Percentiles rank a stretch among this genome's conserved stretches.
Evolutionary conservation across 2,113 vertebrate genomes (phyloP).

Genomic region (Dicaeum eximium): DNA sequence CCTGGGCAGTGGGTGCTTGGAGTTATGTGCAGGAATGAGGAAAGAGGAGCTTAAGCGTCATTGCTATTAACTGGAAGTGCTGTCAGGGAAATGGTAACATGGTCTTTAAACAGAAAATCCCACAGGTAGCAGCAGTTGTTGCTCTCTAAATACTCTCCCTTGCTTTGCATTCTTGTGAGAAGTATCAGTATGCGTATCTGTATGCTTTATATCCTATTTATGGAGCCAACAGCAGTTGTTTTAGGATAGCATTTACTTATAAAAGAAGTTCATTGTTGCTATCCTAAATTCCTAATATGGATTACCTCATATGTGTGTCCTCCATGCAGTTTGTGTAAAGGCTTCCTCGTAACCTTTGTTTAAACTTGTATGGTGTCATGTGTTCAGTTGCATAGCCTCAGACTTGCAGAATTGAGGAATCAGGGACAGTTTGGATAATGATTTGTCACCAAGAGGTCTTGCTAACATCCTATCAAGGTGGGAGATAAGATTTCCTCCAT

Average conservation of each 20-base stretch:
- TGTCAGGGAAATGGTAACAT: neutral
- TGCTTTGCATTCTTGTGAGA: neutral
- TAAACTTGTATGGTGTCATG: neutral
- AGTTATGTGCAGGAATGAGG: neutral
- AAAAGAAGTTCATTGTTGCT: neutral
- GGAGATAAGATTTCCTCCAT: neutral
- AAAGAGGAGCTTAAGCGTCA: neutral
- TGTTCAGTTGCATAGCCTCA: neutral
- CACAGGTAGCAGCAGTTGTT: neutral
- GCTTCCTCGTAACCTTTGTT: neutral
- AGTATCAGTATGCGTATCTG: neutral
- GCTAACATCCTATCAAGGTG: neutral
- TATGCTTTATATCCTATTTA: neutral
- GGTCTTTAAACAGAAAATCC: neutral
- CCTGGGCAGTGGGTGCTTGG: neutral
- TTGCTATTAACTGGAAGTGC: neutral
- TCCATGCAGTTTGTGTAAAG: neutral
- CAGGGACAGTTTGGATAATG: neutral
- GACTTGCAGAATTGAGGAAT: neutral
- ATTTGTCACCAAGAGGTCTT: neutral
- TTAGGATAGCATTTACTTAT: neutral
- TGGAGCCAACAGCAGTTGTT: neutral
- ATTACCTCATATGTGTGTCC: neutral
- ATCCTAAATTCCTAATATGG: neutral
- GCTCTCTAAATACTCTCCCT: neutral